These are phyloP conservation scores for Anableps anableps DNA, from an alignment of 2,797 vertebrate genomes.

Conservation along the genomic window DNA sequence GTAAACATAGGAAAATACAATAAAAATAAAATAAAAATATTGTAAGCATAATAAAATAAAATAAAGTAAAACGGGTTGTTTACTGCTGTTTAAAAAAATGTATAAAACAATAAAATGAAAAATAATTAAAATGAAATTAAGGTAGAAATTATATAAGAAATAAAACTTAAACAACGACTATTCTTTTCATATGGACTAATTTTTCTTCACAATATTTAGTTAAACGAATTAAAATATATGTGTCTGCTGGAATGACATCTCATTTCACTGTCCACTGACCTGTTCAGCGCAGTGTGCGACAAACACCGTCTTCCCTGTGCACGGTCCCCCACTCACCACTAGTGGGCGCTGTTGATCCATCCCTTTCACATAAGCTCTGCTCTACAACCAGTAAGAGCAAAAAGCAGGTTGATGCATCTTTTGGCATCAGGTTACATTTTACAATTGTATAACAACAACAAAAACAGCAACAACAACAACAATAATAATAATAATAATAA, in stretches of 20 bases:
- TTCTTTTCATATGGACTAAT: not conserved
- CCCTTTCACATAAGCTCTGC: conserved; percentile 76
- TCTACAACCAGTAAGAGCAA: conserved; percentile 25
- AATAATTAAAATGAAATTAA: too few species aligned
- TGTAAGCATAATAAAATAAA: too few species aligned
- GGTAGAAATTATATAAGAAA: not conserved
- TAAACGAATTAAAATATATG: not conserved
- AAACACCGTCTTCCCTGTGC: conserved; percentile 83
- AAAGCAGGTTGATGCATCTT: not conserved
- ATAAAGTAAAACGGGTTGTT: too few species aligned
- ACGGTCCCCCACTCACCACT: conserved; percentile 79
- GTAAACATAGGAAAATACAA: too few species aligned
- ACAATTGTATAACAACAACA: not conserved
- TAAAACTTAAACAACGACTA: not conserved
- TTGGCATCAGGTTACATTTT: too few species aligned
- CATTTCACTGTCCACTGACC: conserved; percentile 53
- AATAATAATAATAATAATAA: not conserved
- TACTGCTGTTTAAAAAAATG: too few species aligned
- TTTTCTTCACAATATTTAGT: not conserved
- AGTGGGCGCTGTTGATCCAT: conserved; percentile 67
- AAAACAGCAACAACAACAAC: not conserved
- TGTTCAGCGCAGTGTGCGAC: conserved; percentile 81
- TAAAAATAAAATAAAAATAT: too few species aligned
- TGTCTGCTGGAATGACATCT: not conserved
- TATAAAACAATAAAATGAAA: too few species aligned